Conservation (phyloP, 2,797 vertebrate species). For the Falco novaeseelandiae region DNA sequence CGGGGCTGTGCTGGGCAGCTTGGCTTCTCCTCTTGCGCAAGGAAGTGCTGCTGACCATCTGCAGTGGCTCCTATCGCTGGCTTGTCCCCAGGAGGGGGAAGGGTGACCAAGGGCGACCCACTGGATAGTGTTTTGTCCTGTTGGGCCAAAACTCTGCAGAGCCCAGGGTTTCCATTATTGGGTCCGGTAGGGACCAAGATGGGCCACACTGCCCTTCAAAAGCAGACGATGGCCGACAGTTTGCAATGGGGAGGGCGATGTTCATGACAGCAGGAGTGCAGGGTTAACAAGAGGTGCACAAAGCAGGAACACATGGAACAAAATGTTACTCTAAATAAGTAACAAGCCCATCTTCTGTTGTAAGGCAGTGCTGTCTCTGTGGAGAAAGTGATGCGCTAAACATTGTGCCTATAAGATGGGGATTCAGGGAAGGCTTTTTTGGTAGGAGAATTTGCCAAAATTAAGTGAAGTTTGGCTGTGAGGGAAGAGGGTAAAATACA, state of each 20-base stretch:
- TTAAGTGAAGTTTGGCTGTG: not conserved
- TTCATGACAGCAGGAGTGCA: not conserved
- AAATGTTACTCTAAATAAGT: not conserved
- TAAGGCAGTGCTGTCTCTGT: not conserved
- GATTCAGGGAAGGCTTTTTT: not conserved
- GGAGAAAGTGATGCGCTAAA: not conserved
- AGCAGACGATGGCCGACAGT: fast-evolving
- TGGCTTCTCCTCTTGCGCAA: not conserved
- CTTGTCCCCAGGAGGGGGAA: not conserved
- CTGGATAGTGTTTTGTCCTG: not conserved
- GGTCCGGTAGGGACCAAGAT: not conserved
- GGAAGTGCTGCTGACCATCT: not conserved
- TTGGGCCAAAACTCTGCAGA: not conserved
- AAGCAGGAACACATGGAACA: not conserved
- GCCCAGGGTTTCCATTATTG: not conserved
- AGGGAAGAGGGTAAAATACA: not conserved
- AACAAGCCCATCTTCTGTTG: not conserved
- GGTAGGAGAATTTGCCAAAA: not conserved
- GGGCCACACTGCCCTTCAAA: not conserved
- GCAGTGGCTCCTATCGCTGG: not conserved
- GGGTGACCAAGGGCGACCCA: not conserved
- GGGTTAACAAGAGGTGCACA: not conserved
- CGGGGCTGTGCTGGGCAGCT: fast-evolving
- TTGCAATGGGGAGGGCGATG: not conserved
- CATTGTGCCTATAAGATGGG: not conserved